Evolutionary conservation across 2,888 invertebrate genomes (phyloP), one percentile per base, ranked within the genome.

Genomic region (Ecdyonurus torrentis): DNA sequence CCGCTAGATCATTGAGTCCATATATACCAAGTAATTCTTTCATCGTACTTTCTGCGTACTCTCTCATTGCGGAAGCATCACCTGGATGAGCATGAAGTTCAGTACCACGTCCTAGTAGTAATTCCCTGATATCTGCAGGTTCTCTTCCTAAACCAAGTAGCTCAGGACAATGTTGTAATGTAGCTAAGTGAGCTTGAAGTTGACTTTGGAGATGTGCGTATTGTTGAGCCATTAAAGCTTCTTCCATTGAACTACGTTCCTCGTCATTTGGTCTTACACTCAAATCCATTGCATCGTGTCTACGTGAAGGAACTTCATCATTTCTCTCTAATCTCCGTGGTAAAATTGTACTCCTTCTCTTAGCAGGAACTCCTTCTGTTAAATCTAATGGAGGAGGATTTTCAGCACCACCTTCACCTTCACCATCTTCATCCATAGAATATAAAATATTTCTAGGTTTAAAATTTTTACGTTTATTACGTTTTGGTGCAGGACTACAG

Each of bases 1-100:
- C 86, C 55, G 84, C 82, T 61, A 85, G 83, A 72, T 86, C 87
- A 63, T 84, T 85, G 68, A 88, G 76, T 23, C 88, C 88, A 72
- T 88, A 88, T 69, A 89, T 86, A 25, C 86, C 85, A 63, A 89
- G 76, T 61, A 89, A 74, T 71, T 89, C 87, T 68, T 86, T 83
- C 85, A 89, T 87, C 10, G 88, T 88, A 69, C 83, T 86, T 77
- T 87, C 85, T 2, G 87, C 87, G 72, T 86, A 88, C 70, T 87
- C 87, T 69, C 86, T 81, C 74, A 89, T 79, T 68, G 83, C 84
- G 67, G 80, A 80, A 68, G 81, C 82, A 23, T 81, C 79, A 25
- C 64, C 64, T 37, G 74, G 72, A 50, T 78, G 63, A 77, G 22
- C 78, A 37, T 61, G 63, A 20, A 58, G 50, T 3, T 59, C 59